Evolutionary conservation across 2,113 vertebrate genomes (phyloP), one percentile per base, ranked within the genome.

Genomic region (Melanotaenia duboulayi): DNA sequence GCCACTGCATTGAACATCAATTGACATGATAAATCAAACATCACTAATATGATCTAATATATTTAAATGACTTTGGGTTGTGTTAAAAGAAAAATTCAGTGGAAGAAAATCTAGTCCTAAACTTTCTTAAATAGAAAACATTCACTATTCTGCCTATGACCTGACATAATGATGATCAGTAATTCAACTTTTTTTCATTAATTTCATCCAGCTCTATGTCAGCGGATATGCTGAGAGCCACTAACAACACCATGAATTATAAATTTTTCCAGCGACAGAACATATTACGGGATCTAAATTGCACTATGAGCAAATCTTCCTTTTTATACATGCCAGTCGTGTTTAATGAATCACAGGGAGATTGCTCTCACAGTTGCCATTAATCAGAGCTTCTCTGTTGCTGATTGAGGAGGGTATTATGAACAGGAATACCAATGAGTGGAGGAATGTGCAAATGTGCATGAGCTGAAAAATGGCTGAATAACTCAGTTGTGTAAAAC

Each of bases 371-470:
- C 82, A 82, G 88, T 88, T 88, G 86, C 88, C 88, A 89, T 91
- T 91, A 90, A 92, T 92, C 88, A 89, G 80, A 84, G 84, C 68
- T 81, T 79, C 88, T 90, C 80, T 46, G 71, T 83, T 49, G 74
- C 85, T 91, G 91, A 92, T 91, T 92, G 90, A 91, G 88, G 87
- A 83, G 88, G 74, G 80, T 85, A 90, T 89, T 87, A 90, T 87
- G 86, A 91, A 85, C 78, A 89, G 81, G 88, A 91, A 92, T 92
- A 91, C 80, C 87, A 91, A 92, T 90, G 90, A 92, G 87, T 76
- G 72, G 62, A 74, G 76, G 85, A 88, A 86, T 86, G 85, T 74
- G 55, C 56, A 68, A 46, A 58, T 68, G 25, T 63, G 84, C 46
- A 44, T 3, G 2, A 50, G 72, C 74, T 74, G 66, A 87, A 76